Evolutionary conservation across 1,140 invertebrate genomes (phyloP).

Genomic region (Bradysia coprophila): DNA sequence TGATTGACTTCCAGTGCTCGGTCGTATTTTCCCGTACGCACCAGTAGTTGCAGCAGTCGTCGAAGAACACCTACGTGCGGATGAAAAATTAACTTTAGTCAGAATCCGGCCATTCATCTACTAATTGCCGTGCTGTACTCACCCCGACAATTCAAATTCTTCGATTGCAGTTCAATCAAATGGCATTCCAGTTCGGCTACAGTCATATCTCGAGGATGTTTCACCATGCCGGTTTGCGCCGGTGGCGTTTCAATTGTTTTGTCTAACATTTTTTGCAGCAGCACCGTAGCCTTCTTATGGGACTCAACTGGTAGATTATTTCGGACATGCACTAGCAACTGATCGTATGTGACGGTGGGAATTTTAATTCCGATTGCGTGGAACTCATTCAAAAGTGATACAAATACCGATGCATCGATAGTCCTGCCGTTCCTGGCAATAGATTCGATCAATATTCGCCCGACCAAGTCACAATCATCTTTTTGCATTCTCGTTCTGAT

Average conservation of each 20-base stretch:
- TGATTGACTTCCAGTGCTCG: conserved; percentile 21
- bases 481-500: no score
- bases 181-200: conserved; percentile 28
- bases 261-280: conserved; percentile 2
- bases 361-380: neutral
- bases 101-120: no score
- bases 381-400: no score
- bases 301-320: neutral
- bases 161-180: conserved; percentile 26
- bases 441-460: no score
- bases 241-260: neutral
- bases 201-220: conserved; percentile 26
- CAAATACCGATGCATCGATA: no score
- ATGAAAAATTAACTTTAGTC: no score
- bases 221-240: conserved; percentile 8
- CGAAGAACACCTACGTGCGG: conserved; percentile 25
- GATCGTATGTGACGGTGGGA: neutral
- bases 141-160: conserved; percentile 24
- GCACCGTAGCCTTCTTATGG: neutral
- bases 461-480: no score
- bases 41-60: conserved; percentile 24
- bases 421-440: no score
- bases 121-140: no score
- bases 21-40: conserved; percentile 20
- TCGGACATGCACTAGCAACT: neutral